phyloP scores from a whole-genome alignment of 2,888 invertebrate species.

The Cheilosia vulpina region DNA sequence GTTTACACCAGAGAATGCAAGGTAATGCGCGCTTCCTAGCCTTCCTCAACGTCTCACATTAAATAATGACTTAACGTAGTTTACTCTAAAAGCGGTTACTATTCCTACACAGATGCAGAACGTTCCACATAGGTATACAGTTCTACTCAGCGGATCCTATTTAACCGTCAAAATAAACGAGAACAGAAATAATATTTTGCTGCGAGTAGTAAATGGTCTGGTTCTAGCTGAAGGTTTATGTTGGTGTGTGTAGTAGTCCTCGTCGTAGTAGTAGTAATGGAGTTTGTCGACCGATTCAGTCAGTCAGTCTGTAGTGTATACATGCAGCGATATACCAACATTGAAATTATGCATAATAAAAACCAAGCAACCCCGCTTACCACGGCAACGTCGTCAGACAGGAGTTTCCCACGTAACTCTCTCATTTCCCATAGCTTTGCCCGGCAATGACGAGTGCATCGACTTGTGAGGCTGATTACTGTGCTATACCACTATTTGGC shows the following conservation, averaged over 20 bases:
- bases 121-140: background rate
- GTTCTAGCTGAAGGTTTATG: constrained; percentile 37
- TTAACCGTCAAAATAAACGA: constrained; percentile 72
- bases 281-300: constrained; percentile 68
- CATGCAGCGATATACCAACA: constrained; percentile 55
- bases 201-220: constrained; percentile 49
- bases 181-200: constrained; percentile 44
- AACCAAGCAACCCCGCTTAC: constrained; percentile 21
- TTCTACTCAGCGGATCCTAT: constrained; percentile 41
- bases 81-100: constrained; percentile 59
- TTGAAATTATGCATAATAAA: constrained; percentile 75
- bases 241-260: constrained; percentile 14
- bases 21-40: constrained; percentile 34
- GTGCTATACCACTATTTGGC: constrained; percentile 60
- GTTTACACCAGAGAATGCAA: constrained; percentile 35
- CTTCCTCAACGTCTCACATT: constrained; percentile 55
- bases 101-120: constrained; percentile 9
- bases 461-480: constrained; percentile 79
- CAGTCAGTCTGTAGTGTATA: constrained; percentile 33
- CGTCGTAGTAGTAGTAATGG: constrained; percentile 1
- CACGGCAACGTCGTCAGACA: constrained; percentile 46
- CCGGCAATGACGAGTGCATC: constrained; percentile 82
- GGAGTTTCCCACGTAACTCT: constrained; percentile 75
- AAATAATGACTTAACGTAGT: constrained; percentile 73
- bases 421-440: constrained; percentile 60